phyloP scores from a whole-genome alignment of 2,888 invertebrate species.

The Spodoptera littoralis region DNA sequence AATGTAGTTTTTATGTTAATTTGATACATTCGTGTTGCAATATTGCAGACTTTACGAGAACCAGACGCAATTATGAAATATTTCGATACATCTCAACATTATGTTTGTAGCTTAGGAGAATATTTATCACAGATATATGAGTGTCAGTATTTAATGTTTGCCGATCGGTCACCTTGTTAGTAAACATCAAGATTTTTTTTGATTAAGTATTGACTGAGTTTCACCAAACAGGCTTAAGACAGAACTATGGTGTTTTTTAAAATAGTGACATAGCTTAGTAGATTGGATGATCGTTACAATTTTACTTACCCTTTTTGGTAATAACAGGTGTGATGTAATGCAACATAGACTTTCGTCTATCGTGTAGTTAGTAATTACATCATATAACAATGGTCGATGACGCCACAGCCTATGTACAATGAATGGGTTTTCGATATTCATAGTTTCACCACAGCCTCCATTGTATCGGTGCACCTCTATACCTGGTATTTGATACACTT shows the following conservation, averaged over 20 bases:
- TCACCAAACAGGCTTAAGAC: too few species aligned
- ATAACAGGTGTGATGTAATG: slow-evolving; percentile 25
- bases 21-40: slow-evolving; percentile 29
- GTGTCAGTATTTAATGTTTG: too few species aligned
- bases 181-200: too few species aligned
- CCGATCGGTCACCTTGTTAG: too few species aligned
- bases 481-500: slow-evolving; percentile 16
- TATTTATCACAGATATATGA: neutral
- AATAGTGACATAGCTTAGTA: too few species aligned
- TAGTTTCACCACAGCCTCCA: slow-evolving; percentile 42
- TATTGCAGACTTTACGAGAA: slow-evolving; percentile 20
- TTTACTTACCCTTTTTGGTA: neutral
- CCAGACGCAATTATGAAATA: slow-evolving; percentile 29
- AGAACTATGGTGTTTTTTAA: too few species aligned
- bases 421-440: slow-evolving; percentile 49
- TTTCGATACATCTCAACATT: slow-evolving; percentile 12
- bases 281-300: too few species aligned
- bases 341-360: too few species aligned
- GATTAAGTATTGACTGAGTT: too few species aligned
- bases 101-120: slow-evolving; percentile 1
- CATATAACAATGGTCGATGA: slow-evolving; percentile 39
- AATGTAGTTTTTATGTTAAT: slow-evolving; percentile 47
- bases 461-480: slow-evolving; percentile 21
- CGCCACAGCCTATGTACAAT: slow-evolving; percentile 36
- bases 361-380: slow-evolving; percentile 32